These are phyloP conservation scores for Drosophila rellima DNA, from an alignment of 2,888 invertebrate species.

Conservation along the genomic window DNA sequence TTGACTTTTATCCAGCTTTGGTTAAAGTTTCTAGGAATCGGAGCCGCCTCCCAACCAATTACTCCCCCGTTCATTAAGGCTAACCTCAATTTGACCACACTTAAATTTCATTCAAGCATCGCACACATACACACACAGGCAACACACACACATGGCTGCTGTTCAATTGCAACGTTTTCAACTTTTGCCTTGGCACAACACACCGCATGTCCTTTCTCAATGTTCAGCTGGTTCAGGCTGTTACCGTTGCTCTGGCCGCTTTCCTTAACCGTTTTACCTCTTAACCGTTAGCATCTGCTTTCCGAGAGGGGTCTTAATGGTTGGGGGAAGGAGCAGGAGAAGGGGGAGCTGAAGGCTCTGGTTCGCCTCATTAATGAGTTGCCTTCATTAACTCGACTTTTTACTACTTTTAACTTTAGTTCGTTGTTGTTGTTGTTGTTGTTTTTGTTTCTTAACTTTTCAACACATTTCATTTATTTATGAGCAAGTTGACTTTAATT, in stretches of 20 bases:
- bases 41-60: conserved; percentile 49
- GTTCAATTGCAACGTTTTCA: conserved; percentile 38
- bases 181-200: conserved; percentile 27
- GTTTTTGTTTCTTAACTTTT: conserved; percentile 44
- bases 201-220: conserved; percentile 38
- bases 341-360: conserved; percentile 5
- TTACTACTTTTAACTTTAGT: conserved; percentile 34
- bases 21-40: conserved; percentile 17
- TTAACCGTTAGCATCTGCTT: conserved; percentile 12
- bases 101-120: conserved; percentile 55
- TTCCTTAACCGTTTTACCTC: conserved; percentile 2
- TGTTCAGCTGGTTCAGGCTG: neutral
- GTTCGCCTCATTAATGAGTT: conserved; percentile 47
- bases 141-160: neutral
- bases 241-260: conserved; percentile 1
- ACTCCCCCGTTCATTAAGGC: conserved; percentile 61
- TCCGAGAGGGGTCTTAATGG: neutral
- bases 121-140: conserved; percentile 9
- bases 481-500: conserved; percentile 79
- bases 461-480: conserved; percentile 74
- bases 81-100: conserved; percentile 72
- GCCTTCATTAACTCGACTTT: conserved; percentile 29
- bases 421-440: conserved; percentile 12
- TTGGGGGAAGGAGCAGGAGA: neutral
- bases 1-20: conserved; percentile 17